Base-by-base conservation (phyloP, 2,113 vertebrate genomes). In the Synchiropus splendidus region DNA sequence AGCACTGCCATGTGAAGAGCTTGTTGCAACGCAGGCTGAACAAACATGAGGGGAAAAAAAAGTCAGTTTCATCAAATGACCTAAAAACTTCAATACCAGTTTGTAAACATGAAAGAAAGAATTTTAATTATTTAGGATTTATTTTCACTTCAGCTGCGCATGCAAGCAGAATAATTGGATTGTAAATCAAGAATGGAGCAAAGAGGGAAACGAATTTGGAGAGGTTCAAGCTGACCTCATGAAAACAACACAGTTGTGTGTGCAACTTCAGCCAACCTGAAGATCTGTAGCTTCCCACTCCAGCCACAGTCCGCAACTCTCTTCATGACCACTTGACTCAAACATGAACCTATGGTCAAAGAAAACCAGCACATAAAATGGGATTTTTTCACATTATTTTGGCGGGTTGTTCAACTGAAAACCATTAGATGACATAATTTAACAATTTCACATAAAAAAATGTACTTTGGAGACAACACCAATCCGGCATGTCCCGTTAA, bases 201-300 rank as follows among this genome's bases (percentile, higher is more conserved):
- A 30, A 6, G 39, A 41, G 12, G 14, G 10, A 33, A 52, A 11
- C 36, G 2, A 35, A 4, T 31, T 62, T 59, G 16, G 42, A 43
- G 40, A 58, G 32, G 14, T 38, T 48, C n/a, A 27, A 6, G 36
- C 9, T 36, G 34, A n/a, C n/a, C n/a, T n/a, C n/a, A n/a, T 65
- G 1, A 9, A 10, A 49, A 44, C 12, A 14, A 15, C 17, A 12
- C 38, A 12, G 31, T 50, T 21, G 36, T 13, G 1, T 10, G 39
- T 16, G 31, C 44, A 34, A 15, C 4, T 30, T 39, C 30, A 21
- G 31, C 53, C 42, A 51, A 94, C 93, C 89, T 94, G 89, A 13
- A 96, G 81, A 46, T 91, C 83, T 1, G 85, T 88, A 2, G 84
- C 80, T 56, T 96, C 93, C 93, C 93, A 97, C 75, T 97, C 93